Evolutionary conservation across 2,113 vertebrate species (phyloP), one percentile per base, ranked within the genome.

Genomic region (Panurus biarmicus): DNA sequence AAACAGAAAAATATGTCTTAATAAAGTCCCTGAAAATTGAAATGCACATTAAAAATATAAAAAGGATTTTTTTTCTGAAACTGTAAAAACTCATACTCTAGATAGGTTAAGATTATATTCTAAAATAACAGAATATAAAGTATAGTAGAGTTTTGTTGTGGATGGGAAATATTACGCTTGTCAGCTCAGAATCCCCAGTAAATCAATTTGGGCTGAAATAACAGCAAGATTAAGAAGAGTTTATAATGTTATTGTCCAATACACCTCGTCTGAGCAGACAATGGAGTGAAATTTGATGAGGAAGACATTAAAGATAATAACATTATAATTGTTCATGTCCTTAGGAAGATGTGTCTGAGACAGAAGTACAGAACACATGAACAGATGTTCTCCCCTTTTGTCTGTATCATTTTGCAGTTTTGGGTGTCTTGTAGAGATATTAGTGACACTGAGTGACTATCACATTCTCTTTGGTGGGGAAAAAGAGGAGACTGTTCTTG

Each of bases 231-330:
- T 82, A 22, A 44, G 44, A 78, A 87, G 60, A 61, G 14, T 16
- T 93, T 75, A 9, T 73, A 65, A 48, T 74, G 29, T 71, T 93
- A 66, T 53, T 93, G 42, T 14, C 24, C 45, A 66, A 1, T 83
- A 64, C 29, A 47, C 73, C 48, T 90, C 7, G 3, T 44, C n/a
- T 66, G 51, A 53, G 58, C 73, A 92, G 94, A 62, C 28, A 62
- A 17, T 56, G 44, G 76, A 89, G 64, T 82, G 76, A 82, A 90
- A 96, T 91, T 57, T 47, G 66, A 92, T 78, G 73, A 95, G 84
- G 90, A 92, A 85, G 70, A 56, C 47, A 76, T 89, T 87, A 89
- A 75, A 74, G 31, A 11, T 81, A 93, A 95, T 54, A 73, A 53
- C 57, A 93, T 87, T 81, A 62, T 14, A 48, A 33, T 75, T 87